phyloP scores from a whole-genome alignment of 2,888 invertebrate genomes.

The Agonopterix subpropinquella region DNA sequence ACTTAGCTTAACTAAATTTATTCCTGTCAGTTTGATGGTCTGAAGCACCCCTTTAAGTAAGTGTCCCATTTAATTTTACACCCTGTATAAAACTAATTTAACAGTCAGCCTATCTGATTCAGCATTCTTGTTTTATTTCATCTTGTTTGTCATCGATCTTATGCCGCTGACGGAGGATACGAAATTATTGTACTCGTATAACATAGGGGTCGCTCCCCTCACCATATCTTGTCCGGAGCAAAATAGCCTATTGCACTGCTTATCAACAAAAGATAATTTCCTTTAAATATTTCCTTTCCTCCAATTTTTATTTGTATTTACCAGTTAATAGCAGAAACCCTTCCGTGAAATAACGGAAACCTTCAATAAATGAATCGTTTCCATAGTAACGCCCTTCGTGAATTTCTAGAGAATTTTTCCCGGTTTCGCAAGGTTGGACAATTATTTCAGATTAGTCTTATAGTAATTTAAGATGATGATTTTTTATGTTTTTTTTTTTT shows the following conservation, averaged over 20 bases:
- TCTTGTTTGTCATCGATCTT: too few relatives aligned
- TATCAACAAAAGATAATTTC: conserved; percentile 34
- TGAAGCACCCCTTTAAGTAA: too few relatives aligned
- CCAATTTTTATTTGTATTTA: conserved; percentile 26
- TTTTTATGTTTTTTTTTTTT: too few relatives aligned
- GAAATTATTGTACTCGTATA: conserved; percentile 59
- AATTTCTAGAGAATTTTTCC: conserved; percentile 4
- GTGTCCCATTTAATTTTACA: too few relatives aligned
- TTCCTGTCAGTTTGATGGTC: too few relatives aligned
- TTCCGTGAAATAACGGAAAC: conserved; percentile 26
- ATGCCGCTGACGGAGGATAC: conserved; percentile 14
- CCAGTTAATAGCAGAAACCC: conserved; percentile 32
- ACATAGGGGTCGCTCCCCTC: conserved; percentile 35
- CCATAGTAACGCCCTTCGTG: conserved; percentile 37
- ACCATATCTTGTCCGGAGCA: conserved; percentile 36
- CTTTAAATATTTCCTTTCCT: conserved; percentile 28
- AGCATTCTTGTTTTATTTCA: too few relatives aligned
- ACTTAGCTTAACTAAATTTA: too few relatives aligned
- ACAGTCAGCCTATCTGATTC: too few relatives aligned
- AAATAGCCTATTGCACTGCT: conserved; percentile 46
- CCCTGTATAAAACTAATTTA: too few relatives aligned
- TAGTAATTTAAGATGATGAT: too few relatives aligned
- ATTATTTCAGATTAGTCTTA: neutral
- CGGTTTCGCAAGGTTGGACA: neutral
- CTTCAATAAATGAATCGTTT: conserved; percentile 26